These are phyloP conservation scores for Ophion ellenae DNA, from an alignment of 2,888 invertebrate genomes.

Conservation along the genomic window DNA sequence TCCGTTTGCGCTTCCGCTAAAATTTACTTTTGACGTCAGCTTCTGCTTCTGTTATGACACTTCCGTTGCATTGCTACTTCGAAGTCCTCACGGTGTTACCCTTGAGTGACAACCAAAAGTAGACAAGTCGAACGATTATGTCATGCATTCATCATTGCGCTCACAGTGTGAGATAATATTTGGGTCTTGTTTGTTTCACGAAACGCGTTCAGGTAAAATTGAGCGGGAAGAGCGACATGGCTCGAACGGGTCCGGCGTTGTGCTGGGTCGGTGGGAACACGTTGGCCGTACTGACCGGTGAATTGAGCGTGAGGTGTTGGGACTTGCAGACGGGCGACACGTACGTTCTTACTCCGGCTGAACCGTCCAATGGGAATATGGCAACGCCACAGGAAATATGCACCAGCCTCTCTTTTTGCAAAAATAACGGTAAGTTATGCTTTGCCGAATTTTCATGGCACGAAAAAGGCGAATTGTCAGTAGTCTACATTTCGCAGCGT, in stretches of 20 bases:
- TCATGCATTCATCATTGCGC: too few species aligned
- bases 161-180: too few species aligned
- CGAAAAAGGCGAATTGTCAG: neutral
- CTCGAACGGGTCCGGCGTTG: conserved; percentile 85
- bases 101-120: too few species aligned
- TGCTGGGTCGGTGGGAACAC: conserved; percentile 90
- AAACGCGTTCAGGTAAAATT: conserved; percentile 88
- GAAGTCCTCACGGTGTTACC: too few species aligned
- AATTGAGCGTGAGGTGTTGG: conserved; percentile 94
- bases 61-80: neutral
- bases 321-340: conserved; percentile 97
- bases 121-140: neutral
- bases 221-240: conserved; percentile 88
- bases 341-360: conserved; percentile 86
- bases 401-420: conserved; percentile 81
- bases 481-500: neutral
- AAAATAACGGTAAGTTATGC: conserved; percentile 76
- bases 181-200: neutral
- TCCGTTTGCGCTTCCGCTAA: too few species aligned
- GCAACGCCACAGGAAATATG: conserved; percentile 81
- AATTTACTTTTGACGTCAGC: too few species aligned
- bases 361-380: conserved; percentile 73
- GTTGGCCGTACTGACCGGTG: conserved; percentile 92
- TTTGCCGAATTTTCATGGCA: neutral
- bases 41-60: too few species aligned